A percentile compares a stretch with the other conserved stretches of the same genome.
Evolutionary conservation across 2,113 vertebrate genomes (phyloP).

Genomic region (Leucoraja erinaceus): DNA sequence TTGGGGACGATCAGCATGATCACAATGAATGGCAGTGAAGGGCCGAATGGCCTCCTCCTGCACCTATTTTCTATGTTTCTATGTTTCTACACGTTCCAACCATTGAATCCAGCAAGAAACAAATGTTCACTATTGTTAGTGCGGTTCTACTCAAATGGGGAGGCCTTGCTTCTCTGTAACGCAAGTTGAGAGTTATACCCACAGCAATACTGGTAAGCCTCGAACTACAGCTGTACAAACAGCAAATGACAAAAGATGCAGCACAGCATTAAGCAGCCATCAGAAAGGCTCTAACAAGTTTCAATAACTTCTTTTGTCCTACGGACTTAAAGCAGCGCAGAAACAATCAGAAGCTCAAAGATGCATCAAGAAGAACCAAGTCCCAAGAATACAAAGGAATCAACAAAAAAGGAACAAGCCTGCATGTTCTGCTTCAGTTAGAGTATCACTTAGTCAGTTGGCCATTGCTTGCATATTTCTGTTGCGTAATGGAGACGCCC

Average conservation of each 20-base stretch:
- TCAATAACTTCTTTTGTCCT: not conserved
- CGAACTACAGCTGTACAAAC: conserved; percentile 31
- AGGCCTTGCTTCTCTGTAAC: not conserved
- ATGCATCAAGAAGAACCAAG: not conserved
- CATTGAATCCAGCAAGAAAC: not conserved
- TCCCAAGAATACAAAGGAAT: not conserved
- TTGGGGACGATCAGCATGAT: too few relatives aligned
- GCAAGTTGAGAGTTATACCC: not conserved
- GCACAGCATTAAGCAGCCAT: not conserved
- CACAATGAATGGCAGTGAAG: too few relatives aligned
- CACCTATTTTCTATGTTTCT: too few relatives aligned
- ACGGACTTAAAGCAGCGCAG: not conserved
- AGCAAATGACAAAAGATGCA: conserved; percentile 26
- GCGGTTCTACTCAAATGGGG: not conserved
- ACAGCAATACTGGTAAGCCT: not conserved
- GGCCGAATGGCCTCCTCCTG: too few relatives aligned
- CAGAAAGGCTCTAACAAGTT: not conserved
- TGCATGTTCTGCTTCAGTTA: not conserved
- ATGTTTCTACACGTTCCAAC: too few relatives aligned
- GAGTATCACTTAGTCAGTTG: not conserved
- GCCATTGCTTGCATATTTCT: not conserved
- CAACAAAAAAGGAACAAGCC: not conserved
- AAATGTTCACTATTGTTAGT: not conserved
- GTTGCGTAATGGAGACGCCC: not conserved
- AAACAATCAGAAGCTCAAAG: not conserved